Evolutionary conservation across 2,797 vertebrate genomes (phyloP).

Genomic region (Acanthiza pusilla): DNA sequence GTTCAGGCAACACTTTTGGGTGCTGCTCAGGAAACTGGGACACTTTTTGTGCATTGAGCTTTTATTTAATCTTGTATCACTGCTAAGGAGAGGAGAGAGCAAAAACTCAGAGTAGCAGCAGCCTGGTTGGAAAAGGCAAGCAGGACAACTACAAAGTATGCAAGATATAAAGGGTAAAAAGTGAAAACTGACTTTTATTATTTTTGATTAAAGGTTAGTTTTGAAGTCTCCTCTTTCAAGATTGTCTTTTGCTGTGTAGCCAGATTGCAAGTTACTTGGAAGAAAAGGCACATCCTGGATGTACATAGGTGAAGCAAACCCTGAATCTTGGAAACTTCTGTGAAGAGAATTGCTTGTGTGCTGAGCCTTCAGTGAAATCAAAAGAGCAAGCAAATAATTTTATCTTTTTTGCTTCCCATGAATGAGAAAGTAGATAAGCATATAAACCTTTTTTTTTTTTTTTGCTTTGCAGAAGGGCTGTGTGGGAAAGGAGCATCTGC

Average conservation of each 20-base stretch:
- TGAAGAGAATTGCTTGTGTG: background rate
- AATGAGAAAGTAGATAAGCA: background rate
- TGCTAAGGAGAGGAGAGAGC: background rate
- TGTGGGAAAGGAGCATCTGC: background rate
- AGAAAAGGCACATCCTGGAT: background rate
- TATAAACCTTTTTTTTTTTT: background rate
- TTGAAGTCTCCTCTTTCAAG: background rate
- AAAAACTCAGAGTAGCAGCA: background rate
- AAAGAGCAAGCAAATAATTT: background rate
- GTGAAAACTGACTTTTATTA: background rate
- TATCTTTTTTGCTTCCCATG: background rate
- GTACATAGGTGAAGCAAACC: background rate
- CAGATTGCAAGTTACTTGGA: background rate
- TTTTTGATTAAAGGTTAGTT: background rate
- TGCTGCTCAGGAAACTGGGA: background rate
- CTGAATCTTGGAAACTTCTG: background rate
- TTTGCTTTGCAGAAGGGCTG: background rate
- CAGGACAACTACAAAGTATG: background rate
- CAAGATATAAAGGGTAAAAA: background rate
- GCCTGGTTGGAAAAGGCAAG: background rate
- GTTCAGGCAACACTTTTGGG: background rate
- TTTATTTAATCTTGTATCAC: background rate
- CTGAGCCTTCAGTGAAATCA: background rate
- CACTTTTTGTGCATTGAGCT: background rate
- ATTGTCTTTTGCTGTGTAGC: background rate